Evolutionary conservation across 2,888 invertebrate genomes (phyloP).

Genomic region (Amiota minor): DNA sequence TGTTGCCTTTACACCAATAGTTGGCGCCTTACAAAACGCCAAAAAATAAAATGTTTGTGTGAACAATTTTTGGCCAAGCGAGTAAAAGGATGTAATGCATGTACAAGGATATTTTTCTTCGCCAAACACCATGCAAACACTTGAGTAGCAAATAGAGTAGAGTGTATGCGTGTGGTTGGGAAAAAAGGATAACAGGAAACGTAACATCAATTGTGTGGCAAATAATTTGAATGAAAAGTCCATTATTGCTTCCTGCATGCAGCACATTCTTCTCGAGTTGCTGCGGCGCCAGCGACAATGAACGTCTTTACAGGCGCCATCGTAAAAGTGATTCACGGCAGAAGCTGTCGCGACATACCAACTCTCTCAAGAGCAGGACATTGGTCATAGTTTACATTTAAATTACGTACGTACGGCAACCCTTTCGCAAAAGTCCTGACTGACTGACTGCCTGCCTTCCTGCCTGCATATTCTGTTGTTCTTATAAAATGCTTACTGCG

Average conservation of each 20-base stretch:
- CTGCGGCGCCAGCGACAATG: constrained; percentile 43
- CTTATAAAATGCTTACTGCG: constrained; percentile 16
- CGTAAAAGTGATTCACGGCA: constrained; percentile 59
- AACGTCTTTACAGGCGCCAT: constrained; percentile 59
- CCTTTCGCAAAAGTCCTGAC: constrained; percentile 40
- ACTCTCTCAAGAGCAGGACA: neutral
- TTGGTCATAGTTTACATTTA: constrained; percentile 41
- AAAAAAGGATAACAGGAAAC: constrained; percentile 55
- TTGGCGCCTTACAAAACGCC: constrained; percentile 10
- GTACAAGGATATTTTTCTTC: neutral
- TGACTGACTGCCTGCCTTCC: neutral
- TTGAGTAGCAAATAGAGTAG: neutral
- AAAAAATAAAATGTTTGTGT: constrained; percentile 23
- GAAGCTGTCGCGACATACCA: neutral
- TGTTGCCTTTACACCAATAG: neutral
- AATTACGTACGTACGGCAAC: constrained; percentile 42
- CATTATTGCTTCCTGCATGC: constrained; percentile 70
- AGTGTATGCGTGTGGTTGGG: neutral
- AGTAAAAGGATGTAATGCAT: neutral
- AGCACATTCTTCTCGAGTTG: constrained; percentile 34
- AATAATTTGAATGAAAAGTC: constrained; percentile 73
- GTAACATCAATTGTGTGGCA: constrained; percentile 57
- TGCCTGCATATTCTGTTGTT: neutral
- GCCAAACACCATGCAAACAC: no score
- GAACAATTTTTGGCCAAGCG: neutral